Percentiles rank a stretch among this genome's conserved stretches.
Evolutionary conservation across 23 tunicate species (phyloP).

Genomic region (Ascidia mentula): DNA sequence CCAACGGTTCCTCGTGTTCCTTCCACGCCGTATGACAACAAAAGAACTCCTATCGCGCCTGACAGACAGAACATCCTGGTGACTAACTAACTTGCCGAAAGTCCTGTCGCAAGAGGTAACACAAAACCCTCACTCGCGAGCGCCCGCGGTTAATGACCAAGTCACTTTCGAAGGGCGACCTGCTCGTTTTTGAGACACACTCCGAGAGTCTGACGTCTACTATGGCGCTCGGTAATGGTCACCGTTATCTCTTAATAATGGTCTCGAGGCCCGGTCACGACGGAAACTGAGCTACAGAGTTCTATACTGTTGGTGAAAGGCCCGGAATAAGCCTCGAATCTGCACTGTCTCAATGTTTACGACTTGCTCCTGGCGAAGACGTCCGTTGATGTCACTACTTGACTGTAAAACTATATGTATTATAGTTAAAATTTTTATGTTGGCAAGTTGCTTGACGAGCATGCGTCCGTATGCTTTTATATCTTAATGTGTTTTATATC

Average conservation of each 20-base stretch:
- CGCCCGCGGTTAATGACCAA: background rate
- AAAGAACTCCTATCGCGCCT: background rate
- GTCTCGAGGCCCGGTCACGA: background rate
- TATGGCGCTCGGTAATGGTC: background rate
- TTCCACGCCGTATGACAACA: background rate
- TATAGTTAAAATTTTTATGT: too few species aligned
- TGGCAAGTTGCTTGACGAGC: too few species aligned
- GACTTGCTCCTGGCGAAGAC: too few species aligned
- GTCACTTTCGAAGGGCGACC: conserved; percentile 1
- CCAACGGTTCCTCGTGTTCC: too few species aligned
- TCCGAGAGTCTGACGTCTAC: background rate
- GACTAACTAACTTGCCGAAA: background rate
- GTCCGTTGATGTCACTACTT: too few species aligned
- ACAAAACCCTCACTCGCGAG: background rate
- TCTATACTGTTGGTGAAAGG: too few species aligned
- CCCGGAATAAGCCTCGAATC: too few species aligned
- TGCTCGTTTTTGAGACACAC: background rate
- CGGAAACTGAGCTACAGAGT: background rate
- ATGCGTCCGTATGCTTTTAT: too few species aligned
- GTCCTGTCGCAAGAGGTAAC: conserved; percentile 6
- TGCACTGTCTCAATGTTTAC: too few species aligned
- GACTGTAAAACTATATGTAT: too few species aligned
- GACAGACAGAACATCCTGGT: conserved; percentile 1
- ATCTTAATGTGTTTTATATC: too few species aligned
- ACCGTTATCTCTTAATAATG: background rate